A percentile compares a stretch with the other conserved stretches of the same genome.
These are phyloP conservation scores for Thaumetopoea pityocampa DNA, from an alignment of 1,140 invertebrate genomes.

Conservation along the genomic window DNA sequence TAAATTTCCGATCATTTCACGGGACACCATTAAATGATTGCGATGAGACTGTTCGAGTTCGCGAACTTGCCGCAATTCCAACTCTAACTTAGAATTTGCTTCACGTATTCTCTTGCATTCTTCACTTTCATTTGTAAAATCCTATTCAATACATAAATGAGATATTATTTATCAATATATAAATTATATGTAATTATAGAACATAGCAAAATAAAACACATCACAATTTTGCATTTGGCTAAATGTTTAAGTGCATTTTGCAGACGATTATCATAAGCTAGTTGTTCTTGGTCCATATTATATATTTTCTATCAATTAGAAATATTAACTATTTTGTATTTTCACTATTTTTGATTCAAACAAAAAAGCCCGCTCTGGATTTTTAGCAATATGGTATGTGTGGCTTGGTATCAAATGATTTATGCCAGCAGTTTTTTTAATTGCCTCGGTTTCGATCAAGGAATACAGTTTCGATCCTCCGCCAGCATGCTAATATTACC, in stretches of 20 bases:
- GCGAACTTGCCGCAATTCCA: conserved; percentile 47
- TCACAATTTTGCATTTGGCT: conserved; percentile 55
- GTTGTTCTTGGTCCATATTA: conserved; percentile 18
- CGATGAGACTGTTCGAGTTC: conserved; percentile 63
- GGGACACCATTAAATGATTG: conserved; percentile 50
- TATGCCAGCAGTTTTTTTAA: too few species aligned
- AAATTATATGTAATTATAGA: background rate
- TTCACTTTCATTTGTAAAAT: conserved; percentile 44
- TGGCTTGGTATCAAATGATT: too few species aligned
- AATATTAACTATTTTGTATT: background rate
- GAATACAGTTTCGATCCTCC: too few species aligned
- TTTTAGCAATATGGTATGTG: too few species aligned
- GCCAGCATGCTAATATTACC: too few species aligned
- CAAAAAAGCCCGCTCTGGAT: too few species aligned
- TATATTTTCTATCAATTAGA: conserved; percentile 4
- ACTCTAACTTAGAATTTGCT: conserved; percentile 48
- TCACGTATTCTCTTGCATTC: conserved; percentile 49
- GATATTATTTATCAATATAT: background rate
- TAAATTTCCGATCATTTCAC: conserved; percentile 66
- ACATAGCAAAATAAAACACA: background rate
- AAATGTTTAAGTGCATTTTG: conserved; percentile 47
- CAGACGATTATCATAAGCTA: conserved; percentile 25
- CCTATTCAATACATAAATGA: conserved; percentile 28
- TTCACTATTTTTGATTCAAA: too few species aligned
- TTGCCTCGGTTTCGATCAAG: too few species aligned